Evolutionary conservation across 2,797 vertebrate species (phyloP).

Genomic region (Eleutherodactylus coqui): DNA sequence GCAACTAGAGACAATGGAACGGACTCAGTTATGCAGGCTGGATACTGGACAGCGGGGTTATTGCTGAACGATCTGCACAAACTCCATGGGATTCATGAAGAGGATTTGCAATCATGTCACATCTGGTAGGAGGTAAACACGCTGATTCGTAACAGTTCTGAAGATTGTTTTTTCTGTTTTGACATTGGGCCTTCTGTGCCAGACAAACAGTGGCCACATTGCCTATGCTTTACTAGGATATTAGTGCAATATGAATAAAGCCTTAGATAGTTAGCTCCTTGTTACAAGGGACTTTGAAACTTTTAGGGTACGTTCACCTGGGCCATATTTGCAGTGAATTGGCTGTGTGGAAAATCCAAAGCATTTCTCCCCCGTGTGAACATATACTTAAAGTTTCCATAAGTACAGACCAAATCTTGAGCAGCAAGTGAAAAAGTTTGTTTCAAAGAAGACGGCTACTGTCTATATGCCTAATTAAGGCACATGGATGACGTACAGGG

Average conservation of each 20-base stretch:
- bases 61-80: neutral
- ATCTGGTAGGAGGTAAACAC: neutral
- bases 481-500: too few relatives aligned
- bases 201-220: neutral
- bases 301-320: too few relatives aligned
- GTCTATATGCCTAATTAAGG: too few relatives aligned
- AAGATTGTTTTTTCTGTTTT: neutral
- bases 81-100: neutral
- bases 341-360: too few relatives aligned
- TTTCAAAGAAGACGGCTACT: too few relatives aligned
- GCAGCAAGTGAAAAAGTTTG: too few relatives aligned
- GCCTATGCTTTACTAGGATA: neutral
- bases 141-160: neutral
- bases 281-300: neutral
- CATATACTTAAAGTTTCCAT: too few relatives aligned
- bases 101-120: neutral
- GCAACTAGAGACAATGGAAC: neutral
- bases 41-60: neutral
- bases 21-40: neutral
- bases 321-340: too few relatives aligned
- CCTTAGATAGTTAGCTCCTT: neutral
- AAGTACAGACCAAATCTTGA: too few relatives aligned
- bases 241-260: neutral
- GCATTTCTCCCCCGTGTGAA: too few relatives aligned
- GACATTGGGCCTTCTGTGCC: neutral